Base-by-base conservation (phyloP, 2,888 invertebrate genomes). In the Apantesis nais region DNA sequence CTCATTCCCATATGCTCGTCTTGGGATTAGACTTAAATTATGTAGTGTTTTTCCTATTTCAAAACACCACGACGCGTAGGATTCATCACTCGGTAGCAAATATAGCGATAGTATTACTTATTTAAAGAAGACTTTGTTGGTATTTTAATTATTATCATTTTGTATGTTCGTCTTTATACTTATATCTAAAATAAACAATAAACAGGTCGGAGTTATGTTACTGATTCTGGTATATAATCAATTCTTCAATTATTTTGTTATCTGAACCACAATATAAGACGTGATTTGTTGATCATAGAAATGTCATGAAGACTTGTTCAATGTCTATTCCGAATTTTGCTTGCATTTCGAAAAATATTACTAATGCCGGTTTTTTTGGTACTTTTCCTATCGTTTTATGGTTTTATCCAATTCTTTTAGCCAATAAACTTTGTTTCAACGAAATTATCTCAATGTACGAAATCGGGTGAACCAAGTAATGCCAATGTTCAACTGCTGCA, bases 281-380 rank as follows among this genome's bases (percentile, higher is more conserved):
- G 37, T 79, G 68, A 79, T 77, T 73, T 68, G 52, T 41, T 78
- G 72, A 79, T 74, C 70, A 55, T 65, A 31, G 5, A 16, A 37
- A 12, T 73, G 66, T 74, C 72, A 48, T 7, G 55, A 68, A 44
- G 61, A 19, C 19, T 41, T 63, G 29, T 63, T 63, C 25, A 52
- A 29, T 48, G 12, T 52, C 29, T 55, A 14, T 39, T 25, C 58
- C 2, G 14, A 58, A 41, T 52, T 11, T 52, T 37, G 34, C 22
- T 66, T 25, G 4, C 19, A 34, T 31, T 58, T 60, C 55, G 31
- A 39, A 55, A 29, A 29, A 29, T 58, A 12, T 29, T 58, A 2
- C 34, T 29, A 16, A 31, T 16, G 3, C 2, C 60, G 16, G 61
- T 61, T 37, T 62, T 37, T 37, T 19, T 62, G 16, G n/a, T 48